These are phyloP conservation scores for Smittia sp. DNA, from an alignment of 2,888 invertebrate species.

Conservation along the genomic window DNA sequence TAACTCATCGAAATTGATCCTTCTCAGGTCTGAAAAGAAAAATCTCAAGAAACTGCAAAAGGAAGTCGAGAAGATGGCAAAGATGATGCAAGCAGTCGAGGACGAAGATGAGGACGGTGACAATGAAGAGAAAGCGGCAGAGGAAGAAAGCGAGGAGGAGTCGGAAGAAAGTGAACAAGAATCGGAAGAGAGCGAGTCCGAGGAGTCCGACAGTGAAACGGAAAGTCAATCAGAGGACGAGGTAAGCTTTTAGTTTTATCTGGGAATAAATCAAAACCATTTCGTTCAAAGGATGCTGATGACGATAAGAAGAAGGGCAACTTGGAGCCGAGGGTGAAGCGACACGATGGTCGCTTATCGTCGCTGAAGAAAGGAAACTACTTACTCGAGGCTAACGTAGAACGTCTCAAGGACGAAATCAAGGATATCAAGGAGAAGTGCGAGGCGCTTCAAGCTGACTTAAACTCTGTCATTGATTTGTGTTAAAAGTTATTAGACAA, in stretches of 20 bases:
- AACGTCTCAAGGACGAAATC: conserved; percentile 80
- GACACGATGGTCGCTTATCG: conserved; percentile 74
- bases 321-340: conserved; percentile 63
- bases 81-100: conserved; percentile 76
- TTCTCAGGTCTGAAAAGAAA: conserved; percentile 68
- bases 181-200: conserved; percentile 53
- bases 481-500: conserved; percentile 56
- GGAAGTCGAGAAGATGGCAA: conserved; percentile 89
- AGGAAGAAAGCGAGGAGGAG: conserved; percentile 54
- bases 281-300: conserved; percentile 57
- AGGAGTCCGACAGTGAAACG: conserved; percentile 65
- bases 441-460: conserved; percentile 71
- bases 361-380: conserved; percentile 87
- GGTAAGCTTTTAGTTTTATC: conserved; percentile 50
- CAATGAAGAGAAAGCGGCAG: conserved; percentile 57
- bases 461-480: conserved; percentile 82
- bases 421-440: conserved; percentile 80
- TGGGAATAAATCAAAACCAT: conserved; percentile 9
- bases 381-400: conserved; percentile 81
- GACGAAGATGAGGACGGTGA: conserved; percentile 71
- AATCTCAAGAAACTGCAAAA: conserved; percentile 80
- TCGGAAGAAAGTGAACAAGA: conserved; percentile 54
- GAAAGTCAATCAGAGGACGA: conserved; percentile 69
- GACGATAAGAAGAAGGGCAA: conserved; percentile 66
- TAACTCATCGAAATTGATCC: too few species aligned